phyloP scores from a whole-genome alignment of 2,113 vertebrate species.

The Campylorhamphus procurvoides region DNA sequence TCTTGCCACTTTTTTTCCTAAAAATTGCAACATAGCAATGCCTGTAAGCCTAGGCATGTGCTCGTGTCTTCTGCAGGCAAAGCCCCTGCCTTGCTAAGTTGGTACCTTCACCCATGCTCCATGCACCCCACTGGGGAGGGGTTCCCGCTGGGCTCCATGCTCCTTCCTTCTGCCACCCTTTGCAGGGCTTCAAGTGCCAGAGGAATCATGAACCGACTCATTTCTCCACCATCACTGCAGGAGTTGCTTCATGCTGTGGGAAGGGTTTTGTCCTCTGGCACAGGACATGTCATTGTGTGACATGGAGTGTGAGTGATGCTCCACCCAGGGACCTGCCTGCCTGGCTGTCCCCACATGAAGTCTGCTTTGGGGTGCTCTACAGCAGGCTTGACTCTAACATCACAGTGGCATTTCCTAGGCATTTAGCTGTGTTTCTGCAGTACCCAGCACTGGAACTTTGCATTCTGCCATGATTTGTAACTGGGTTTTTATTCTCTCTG shows the following conservation, averaged over 20 bases:
- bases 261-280: neutral
- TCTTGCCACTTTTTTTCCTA: neutral
- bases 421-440: neutral
- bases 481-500: neutral
- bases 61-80: neutral
- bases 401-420: neutral
- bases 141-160: rapidly evolving
- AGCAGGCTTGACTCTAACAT: neutral
- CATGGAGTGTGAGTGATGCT: neutral
- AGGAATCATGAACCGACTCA: rapidly evolving
- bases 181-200: neutral
- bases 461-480: neutral
- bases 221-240: neutral
- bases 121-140: neutral
- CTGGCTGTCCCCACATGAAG: neutral
- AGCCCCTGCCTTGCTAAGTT: neutral
- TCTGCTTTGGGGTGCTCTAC: neutral
- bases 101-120: neutral
- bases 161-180: neutral
- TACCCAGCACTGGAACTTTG: neutral
- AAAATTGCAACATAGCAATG: neutral
- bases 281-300: neutral
- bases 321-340: neutral
- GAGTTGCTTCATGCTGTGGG: rapidly evolving
- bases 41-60: neutral